Evolutionary conservation across 1,140 invertebrate genomes (phyloP), one percentile per base, ranked within the genome.

Genomic region (Hycleus cichorii): DNA sequence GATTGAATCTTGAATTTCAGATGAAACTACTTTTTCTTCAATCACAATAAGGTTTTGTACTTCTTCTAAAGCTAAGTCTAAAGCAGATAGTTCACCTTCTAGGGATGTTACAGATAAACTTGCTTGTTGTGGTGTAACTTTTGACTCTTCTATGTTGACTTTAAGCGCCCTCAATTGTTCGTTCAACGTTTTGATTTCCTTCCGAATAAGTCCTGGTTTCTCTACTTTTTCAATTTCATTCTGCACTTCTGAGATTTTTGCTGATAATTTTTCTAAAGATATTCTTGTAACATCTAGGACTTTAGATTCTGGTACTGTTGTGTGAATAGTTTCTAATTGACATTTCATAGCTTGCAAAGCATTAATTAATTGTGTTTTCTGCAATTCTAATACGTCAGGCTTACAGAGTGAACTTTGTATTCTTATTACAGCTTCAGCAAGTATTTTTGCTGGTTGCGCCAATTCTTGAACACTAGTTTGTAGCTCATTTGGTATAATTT

Each of bases 331-430:
- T 26, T 51, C 46, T 5, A 64, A 47, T 49, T 45, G 43, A 49
- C 50, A 11, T 54, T 65, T 65, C 24, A 63, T 18, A 24, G 46
- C 47, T 3, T 47, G 6, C 3, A 63, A 32, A 18, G 58, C 55
- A 25, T 50, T 54, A n/a, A 47, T 49, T 25, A 58, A 9, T 61
- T 57, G 38, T 11, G 56, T 27, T 49, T 47, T 39, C 51, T 51
- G 18, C 55, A 42, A 40, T 50, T 60, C 49, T 43, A 18, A 11
- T 5, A 56, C 39, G 47, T 62, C 56, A 8, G 60, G 56, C 27
- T 62, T 53, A n/a, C 46, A 44, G 18, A 57, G 38, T 10, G 58
- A 47, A 25, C 8, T 50, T 45, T 39, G 48, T n/a, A 62, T 45
- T 54, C 54, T 51, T 5, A 50, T 44, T 10, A 55, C 40, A 49